Base-by-base conservation (phyloP, 2,113 vertebrate genomes). In the Ciconia stormi region DNA sequence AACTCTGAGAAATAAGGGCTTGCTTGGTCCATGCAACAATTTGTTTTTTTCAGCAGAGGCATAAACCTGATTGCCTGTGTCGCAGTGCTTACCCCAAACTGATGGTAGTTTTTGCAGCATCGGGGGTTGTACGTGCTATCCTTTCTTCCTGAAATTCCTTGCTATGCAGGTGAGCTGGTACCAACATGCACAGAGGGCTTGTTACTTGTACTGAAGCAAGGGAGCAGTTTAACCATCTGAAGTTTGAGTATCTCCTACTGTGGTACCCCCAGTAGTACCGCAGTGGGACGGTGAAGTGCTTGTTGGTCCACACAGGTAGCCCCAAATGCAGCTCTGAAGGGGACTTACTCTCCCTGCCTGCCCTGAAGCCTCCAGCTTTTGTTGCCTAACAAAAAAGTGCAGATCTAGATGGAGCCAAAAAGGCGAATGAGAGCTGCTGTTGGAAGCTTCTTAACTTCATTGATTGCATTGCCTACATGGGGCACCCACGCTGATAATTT, bases 381-480 rank as follows among this genome's bases (percentile, higher is more conserved):
- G 36, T 23, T 86, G 40, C 53, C 36, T 42, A 36, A 36, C 30
- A 18, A 13, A 56, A 8, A 80, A 46, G 8, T 12, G 20, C 71
- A 79, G 58, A n/a, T 27, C 22, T n/a, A 5, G 40, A 32, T 15
- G 53, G 72, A 70, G 69, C 36, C 38, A 32, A 34, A 79, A 46
- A 36, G 1, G 1, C 38, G 7, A 0, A 0, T 6, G 71, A 52
- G 76, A 67, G 62, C 62, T 50, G 67, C 50, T 58, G 32, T 23
- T 89, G 63, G 58, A n/a, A 69, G 80, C 40, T 30, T 10, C 63
- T 65, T 73, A 0, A 1, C 55, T 47, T 32, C 85, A 26, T 2
- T 9, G n/a, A 5, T 38, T 2, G 3, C 3, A 0, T 34, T 61
- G 58, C 67, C 47, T 20, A 0, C 0, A 0, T 13, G 50, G 67